Percentiles rank a stretch among this genome's conserved stretches.
Evolutionary conservation across 2,113 vertebrate genomes (phyloP).

Genomic region (Dolichallabes microphthalmus): DNA sequence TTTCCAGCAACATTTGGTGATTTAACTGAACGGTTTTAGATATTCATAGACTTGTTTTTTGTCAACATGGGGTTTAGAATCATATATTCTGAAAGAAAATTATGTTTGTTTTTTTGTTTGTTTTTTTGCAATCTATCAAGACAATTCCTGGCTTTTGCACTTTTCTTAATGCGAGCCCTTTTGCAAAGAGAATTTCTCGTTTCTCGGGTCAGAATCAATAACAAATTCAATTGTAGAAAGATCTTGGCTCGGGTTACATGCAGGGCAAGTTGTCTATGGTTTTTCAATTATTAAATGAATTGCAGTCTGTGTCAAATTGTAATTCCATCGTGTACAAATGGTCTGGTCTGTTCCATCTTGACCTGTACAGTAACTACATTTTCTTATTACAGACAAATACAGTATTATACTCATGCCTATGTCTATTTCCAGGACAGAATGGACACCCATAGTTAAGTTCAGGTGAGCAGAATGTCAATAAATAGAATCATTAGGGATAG

Average conservation of each 20-base stretch:
- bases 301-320: slow-evolving; percentile 20
- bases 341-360: slow-evolving; percentile 8
- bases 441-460: neutral
- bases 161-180: slow-evolving; percentile 5
- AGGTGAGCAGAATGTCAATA: neutral
- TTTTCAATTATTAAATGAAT: slow-evolving; percentile 17
- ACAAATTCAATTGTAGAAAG: neutral
- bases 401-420: neutral
- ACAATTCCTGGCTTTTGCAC: neutral
- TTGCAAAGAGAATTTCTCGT: neutral
- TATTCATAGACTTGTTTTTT: slow-evolving; percentile 30
- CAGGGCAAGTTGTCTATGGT: neutral
- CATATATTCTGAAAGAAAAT: neutral
- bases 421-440: neutral
- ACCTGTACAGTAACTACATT: slow-evolving; percentile 23
- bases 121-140: neutral
- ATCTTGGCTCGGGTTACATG: neutral
- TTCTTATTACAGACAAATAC: neutral
- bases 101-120: neutral
- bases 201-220: slow-evolving; percentile 9
- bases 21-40: neutral
- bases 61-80: slow-evolving; percentile 5
- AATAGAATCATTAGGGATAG: neutral
- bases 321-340: neutral
- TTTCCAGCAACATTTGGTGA: neutral